phyloP scores from a whole-genome alignment of 1,140 invertebrate genomes.

The Chymomyza costata region DNA sequence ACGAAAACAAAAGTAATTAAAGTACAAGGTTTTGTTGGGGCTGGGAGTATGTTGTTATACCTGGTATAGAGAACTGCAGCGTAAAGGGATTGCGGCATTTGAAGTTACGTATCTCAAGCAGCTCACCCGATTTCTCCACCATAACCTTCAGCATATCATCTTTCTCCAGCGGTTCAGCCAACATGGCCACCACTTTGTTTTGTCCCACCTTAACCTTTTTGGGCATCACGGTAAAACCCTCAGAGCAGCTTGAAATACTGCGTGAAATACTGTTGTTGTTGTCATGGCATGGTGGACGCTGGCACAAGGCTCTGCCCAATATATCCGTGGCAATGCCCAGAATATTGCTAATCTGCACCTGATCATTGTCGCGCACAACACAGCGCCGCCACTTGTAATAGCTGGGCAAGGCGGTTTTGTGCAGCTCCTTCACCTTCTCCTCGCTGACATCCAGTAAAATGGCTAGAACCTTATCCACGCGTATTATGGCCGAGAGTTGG shows the following conservation, averaged over 20 bases:
- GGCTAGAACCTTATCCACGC: constrained; percentile 83
- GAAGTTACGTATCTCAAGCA: constrained; percentile 83
- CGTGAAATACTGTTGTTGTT: constrained; percentile 46
- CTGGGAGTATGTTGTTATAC: too few relatives aligned
- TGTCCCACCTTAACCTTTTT: constrained; percentile 79
- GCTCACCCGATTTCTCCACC: constrained; percentile 86
- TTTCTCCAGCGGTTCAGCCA: constrained; percentile 84
- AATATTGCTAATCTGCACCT: constrained; percentile 87
- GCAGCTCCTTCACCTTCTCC: constrained; percentile 78
- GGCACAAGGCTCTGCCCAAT: constrained; percentile 80
- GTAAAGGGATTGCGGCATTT: constrained; percentile 89
- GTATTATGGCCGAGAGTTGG: constrained; percentile 80
- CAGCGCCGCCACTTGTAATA: constrained; percentile 87
- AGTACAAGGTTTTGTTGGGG: background rate
- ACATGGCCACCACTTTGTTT: constrained; percentile 85
- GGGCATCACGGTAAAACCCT: constrained; percentile 70
- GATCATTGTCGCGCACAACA: constrained; percentile 85
- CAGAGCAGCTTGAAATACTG: constrained; percentile 65
- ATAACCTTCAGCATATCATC: constrained; percentile 85
- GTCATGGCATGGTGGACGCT: constrained; percentile 76
- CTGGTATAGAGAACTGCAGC: constrained; percentile 85
- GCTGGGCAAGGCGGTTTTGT: constrained; percentile 80
- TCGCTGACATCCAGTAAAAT: constrained; percentile 86
- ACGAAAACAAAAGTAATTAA: constrained; percentile 3
- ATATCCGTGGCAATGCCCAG: constrained; percentile 85